phyloP scores from a whole-genome alignment of 2,797 vertebrate genomes.

The Eulemur mongoz region DNA sequence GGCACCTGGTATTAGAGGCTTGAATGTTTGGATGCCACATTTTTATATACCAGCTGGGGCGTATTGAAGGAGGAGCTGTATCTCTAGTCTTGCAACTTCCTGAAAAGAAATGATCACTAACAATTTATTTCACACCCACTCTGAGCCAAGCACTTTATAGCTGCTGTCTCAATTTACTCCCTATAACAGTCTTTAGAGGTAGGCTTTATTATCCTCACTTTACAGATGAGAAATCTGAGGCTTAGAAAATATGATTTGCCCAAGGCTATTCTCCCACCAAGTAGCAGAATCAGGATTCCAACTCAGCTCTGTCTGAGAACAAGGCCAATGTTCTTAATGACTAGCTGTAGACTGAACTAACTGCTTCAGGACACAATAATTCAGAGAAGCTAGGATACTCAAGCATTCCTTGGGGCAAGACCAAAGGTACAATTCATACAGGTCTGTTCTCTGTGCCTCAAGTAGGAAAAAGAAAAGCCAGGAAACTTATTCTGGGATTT shows the following conservation, averaged over 20 bases:
- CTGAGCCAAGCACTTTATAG: neutral
- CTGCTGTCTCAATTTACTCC: neutral
- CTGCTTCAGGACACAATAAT: neutral
- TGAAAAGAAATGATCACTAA: neutral
- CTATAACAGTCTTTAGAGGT: neutral
- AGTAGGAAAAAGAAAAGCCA: neutral
- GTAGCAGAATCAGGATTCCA: neutral
- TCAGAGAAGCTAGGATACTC: neutral
- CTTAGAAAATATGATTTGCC: conserved; percentile 23
- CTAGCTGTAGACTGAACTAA: neutral
- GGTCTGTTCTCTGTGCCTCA: neutral
- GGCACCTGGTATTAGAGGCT: neutral
- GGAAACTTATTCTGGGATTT: neutral
- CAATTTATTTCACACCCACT: neutral
- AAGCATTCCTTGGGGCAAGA: neutral
- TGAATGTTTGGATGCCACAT: neutral
- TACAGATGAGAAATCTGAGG: neutral
- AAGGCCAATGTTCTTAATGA: neutral
- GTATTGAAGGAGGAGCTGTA: neutral
- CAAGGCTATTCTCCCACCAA: neutral
- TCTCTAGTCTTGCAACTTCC: neutral
- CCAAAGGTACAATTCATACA: neutral
- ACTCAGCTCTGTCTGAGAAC: neutral
- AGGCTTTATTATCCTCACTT: neutral
- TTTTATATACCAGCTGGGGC: neutral